Evolutionary conservation across 2,888 invertebrate genomes (phyloP), one percentile per base, ranked within the genome.

Genomic region (Balanococcus diminutus): DNA sequence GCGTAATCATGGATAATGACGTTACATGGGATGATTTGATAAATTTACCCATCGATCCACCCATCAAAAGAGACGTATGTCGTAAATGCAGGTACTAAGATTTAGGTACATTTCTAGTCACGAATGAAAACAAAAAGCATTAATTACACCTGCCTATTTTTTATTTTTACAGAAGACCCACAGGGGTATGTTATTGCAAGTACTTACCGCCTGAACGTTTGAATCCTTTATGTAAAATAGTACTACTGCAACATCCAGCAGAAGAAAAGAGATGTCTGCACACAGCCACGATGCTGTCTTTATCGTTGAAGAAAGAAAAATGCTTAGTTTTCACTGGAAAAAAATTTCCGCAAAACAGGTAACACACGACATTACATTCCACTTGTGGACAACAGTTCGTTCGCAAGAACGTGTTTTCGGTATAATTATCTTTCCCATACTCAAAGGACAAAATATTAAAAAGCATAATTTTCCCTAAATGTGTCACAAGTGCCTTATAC

Each of bases 221-320:
- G 36, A 90, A 90, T 86, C 94, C 96, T 16, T 91, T 91, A 85
- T 95, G 95, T 87, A 93, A 92, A 88, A 92, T 98, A 81, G 93
- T 96, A 88, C 92, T 98, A 87, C 91, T 98, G 8, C 98, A 98
- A 90, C 98, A 98, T 91, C 98, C 98, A 16, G 96, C 96, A 87
- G 98, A 98, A 92, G 96, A 96, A 89, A 95, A 96, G 89, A 92
- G 98, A 88, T 95, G 96, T 88, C 91, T 98, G 75, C 93, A 96
- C 84, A 98, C 98, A 39, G 97, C 96, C 19, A 95, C 96, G 14
- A 98, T 98, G 95, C 91, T 98, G 42, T 92, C 94, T 88, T 91
- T 96, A 84, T 95, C 96, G 36, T 90, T 98, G 87, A 91, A 92
- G 81, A 90, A 92, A 84, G 94, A 93, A 85, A 95, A 94, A 91